Evolutionary conservation across 2,888 invertebrate species (phyloP), one percentile per base, ranked within the genome.

Genomic region (Anodontia alba): DNA sequence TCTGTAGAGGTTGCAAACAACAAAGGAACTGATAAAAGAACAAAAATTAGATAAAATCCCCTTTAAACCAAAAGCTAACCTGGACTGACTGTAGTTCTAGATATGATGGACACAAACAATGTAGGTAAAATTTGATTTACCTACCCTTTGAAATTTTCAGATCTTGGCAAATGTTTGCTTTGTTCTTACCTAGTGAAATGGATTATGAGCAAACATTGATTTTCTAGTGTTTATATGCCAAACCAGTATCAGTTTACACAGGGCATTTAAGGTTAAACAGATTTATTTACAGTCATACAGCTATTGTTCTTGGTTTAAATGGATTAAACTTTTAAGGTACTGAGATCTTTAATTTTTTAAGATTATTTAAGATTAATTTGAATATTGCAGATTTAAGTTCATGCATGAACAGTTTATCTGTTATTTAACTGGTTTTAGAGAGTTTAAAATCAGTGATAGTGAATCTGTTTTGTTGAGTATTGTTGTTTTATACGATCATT

Each of bases 131-230:
- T 23, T 5, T 54, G 26, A 26, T 62, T 12, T 62, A 62, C 62
- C 62, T 62, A 62, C 33, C 33, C 33, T 33, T 33, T 29, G 10
- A 62, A 33, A 33, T 33, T 10, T 62, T 7, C 10, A 62, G 33
- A 33, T 3, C 7, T 8, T 26, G 23, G 54, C 62, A 31, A 51
- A 57, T 76, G 67, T 80, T 77, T 76, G 62, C 57, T 73, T 80
- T 80, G 80, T 80, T 73, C 76, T 57, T 73, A 68, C 42, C 38
- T 43, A 80, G 38, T 69, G 80, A 62, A 68, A 38, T 46, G 71
- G 66, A 29, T 54, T 36, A 36, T 29, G 8, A 43, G 38, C 31
- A 2, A 1, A 38, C 73, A 69, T 73, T 62, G 43, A 76, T 70
- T 76, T 76, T 73, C 74, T 33, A n/a, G 12, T 33, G 20, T 31